Conservation (phyloP, 2,113 vertebrate species). For the Antechinus flavipes region DNA sequence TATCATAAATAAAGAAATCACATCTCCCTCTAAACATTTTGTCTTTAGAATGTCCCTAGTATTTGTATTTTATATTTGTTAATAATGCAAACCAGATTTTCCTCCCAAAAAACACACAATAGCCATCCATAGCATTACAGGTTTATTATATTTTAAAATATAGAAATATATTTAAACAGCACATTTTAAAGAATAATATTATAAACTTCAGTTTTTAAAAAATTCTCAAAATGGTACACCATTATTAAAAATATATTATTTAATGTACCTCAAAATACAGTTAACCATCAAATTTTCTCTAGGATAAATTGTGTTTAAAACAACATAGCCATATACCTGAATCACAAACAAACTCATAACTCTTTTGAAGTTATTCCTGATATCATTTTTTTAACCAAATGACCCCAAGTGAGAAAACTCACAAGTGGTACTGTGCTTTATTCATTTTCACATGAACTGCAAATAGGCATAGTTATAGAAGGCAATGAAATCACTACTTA, state of each 20-base stretch:
- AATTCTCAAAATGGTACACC: slow-evolving; percentile 84
- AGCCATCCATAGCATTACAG: slow-evolving; percentile 68
- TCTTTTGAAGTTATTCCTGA: slow-evolving; percentile 60
- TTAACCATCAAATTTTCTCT: slow-evolving; percentile 80
- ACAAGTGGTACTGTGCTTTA: slow-evolving; percentile 32
- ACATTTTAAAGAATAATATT: slow-evolving; percentile 90
- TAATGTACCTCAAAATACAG: slow-evolving; percentile 83
- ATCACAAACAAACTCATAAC: slow-evolving; percentile 70
- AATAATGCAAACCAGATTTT: slow-evolving; percentile 57
- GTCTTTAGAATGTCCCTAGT: neutral
- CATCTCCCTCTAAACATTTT: neutral
- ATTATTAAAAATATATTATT: slow-evolving; percentile 89
- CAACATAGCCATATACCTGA: slow-evolving; percentile 67
- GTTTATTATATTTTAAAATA: slow-evolving; percentile 88
- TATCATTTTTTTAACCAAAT: slow-evolving; percentile 48
- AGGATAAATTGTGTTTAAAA: slow-evolving; percentile 81
- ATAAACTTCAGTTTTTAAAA: slow-evolving; percentile 81
- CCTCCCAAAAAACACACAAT: slow-evolving; percentile 63
- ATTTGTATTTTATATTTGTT: slow-evolving; percentile 25
- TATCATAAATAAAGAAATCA: neutral
- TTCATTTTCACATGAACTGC: slow-evolving; percentile 59
- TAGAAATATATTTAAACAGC: slow-evolving; percentile 85
- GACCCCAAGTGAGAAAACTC: slow-evolving; percentile 56
- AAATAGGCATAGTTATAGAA: slow-evolving; percentile 58
- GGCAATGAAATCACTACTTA: slow-evolving; percentile 42